Conservation (phyloP, 30 jellyfish, hydroid and myxozoan species). For the Catostylus mosaicus region DNA sequence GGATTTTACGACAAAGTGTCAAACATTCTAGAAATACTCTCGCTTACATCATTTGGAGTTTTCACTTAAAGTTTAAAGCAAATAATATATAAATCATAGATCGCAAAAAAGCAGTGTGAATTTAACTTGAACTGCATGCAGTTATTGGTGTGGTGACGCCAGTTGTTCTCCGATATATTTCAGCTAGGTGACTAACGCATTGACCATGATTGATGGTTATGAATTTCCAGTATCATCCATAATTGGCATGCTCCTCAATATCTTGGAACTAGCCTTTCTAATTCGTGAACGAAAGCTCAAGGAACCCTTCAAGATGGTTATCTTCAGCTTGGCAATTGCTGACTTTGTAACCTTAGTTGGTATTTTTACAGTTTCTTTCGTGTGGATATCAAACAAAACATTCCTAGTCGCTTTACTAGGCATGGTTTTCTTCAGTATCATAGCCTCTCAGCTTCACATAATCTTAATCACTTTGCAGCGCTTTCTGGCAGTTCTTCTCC, state of each 20-base stretch:
- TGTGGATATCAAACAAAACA: not conserved
- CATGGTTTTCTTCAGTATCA: not conserved
- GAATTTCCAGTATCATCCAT: not conserved
- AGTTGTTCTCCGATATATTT: too few relatives aligned
- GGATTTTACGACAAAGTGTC: too few relatives aligned
- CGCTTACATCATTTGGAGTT: too few relatives aligned
- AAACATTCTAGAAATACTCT: too few relatives aligned
- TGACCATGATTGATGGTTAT: not conserved
- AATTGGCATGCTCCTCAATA: not conserved
- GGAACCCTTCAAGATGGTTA: not conserved
- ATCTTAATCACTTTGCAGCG: not conserved
- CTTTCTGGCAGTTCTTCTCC: not conserved
- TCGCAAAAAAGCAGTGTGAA: too few relatives aligned
- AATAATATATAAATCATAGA: too few relatives aligned
- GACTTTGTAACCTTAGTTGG: not conserved
- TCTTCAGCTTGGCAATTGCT: slow-evolving; percentile 6
- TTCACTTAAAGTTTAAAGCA: too few relatives aligned
- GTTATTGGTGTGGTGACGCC: too few relatives aligned
- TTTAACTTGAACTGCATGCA: too few relatives aligned
- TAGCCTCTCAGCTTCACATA: not conserved
- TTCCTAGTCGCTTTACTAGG: not conserved
- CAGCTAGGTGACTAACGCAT: not conserved
- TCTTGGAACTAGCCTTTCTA: not conserved
- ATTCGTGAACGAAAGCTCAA: not conserved
- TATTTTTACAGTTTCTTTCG: not conserved